Evolutionary conservation across 2,113 vertebrate genomes (phyloP).

Genomic region (Propithecus coquereli): DNA sequence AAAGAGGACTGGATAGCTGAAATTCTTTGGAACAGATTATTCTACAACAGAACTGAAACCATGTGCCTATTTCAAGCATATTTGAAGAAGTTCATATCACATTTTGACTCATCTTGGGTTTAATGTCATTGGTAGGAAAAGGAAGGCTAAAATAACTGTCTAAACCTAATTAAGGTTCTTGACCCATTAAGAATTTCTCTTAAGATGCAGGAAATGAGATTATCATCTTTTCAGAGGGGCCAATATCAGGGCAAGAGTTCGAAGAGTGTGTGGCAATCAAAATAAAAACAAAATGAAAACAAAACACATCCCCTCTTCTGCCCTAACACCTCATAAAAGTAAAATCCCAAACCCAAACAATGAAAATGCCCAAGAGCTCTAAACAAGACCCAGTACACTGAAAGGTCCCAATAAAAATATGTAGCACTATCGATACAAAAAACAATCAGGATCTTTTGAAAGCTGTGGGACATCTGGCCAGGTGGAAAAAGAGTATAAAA

Average conservation of each 20-base stretch:
- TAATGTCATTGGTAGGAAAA: constrained; percentile 37
- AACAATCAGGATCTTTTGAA: constrained; percentile 53
- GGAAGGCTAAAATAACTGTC: not conserved
- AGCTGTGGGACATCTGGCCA: constrained; percentile 38
- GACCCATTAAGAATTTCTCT: constrained; percentile 57
- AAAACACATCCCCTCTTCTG: constrained; percentile 14
- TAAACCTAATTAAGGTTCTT: constrained; percentile 30
- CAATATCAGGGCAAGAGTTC: constrained; percentile 29
- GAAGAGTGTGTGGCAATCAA: constrained; percentile 46
- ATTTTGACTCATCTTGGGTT: not conserved
- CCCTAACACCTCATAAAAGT: constrained; percentile 53
- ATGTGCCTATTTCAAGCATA: not conserved
- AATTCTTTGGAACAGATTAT: not conserved
- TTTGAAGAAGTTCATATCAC: not conserved
- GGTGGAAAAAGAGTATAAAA: not conserved
- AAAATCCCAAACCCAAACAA: constrained; percentile 53
- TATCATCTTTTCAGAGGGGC: constrained; percentile 57
- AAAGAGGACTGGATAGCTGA: not conserved
- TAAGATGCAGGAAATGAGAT: constrained; percentile 58
- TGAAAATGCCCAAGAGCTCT: constrained; percentile 33
- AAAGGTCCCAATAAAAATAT: constrained; percentile 48
- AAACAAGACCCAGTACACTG: constrained; percentile 19
- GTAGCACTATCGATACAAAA: not conserved
- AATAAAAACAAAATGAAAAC: constrained; percentile 48
- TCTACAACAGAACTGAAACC: not conserved